Evolutionary conservation across 1,140 invertebrate species (phyloP).

Genomic region (Drosophila melanogaster): Release_6_plus_ISO1_MT NT_037436.4:20843001-20843500

Average conservation of each 20-base stretch:
- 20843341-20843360: slow-evolving; percentile 61
- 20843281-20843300: slow-evolving; percentile 65
- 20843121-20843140: slow-evolving; percentile 69
- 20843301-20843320: slow-evolving; percentile 41
- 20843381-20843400: fast-evolving
- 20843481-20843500: slow-evolving; percentile 88
- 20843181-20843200: slow-evolving; percentile 61
- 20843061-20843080: slow-evolving; percentile 76
- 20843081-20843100: slow-evolving; percentile 30
- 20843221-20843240: slow-evolving; percentile 60
- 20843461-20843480: slow-evolving; percentile 85
- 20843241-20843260: slow-evolving; percentile 62
- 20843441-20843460: slow-evolving; percentile 84
- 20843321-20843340: slow-evolving; percentile 57
- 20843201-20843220: slow-evolving; percentile 69
- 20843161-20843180: slow-evolving; percentile 70
- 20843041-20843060: slow-evolving; percentile 82
- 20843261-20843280: slow-evolving; percentile 69
- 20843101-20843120: slow-evolving; percentile 49
- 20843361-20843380: background rate
- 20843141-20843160: slow-evolving; percentile 62
- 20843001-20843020: slow-evolving; percentile 85
- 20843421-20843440: slow-evolving; percentile 85
- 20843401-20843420: background rate
- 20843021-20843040: slow-evolving; percentile 75